Conservation (phyloP, 2,797 vertebrate genomes). For the Toxotes lorentzi region DNA sequence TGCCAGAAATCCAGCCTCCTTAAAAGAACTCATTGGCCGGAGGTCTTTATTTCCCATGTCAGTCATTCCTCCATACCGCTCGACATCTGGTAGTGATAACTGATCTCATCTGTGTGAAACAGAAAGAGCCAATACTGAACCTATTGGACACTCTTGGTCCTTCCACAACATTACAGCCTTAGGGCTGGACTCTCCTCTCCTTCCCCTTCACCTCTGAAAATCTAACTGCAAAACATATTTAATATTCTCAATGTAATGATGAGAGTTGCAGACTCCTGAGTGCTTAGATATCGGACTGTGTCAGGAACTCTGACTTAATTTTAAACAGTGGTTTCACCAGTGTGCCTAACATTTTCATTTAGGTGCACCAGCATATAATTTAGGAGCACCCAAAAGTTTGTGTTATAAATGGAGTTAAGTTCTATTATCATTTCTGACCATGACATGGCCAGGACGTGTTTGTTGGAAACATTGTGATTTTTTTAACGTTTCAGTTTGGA, state of each 20-base stretch:
- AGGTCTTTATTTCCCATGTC: conserved; percentile 36
- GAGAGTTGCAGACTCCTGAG: conserved; percentile 26
- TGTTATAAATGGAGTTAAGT: too few species aligned
- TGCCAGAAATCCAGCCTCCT: conserved; percentile 6
- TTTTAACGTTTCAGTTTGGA: neutral
- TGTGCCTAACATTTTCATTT: neutral
- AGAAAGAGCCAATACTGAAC: conserved; percentile 7
- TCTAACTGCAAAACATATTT: conserved; percentile 48
- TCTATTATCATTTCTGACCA: too few species aligned
- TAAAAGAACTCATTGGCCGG: conserved; percentile 16
- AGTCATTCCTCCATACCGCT: conserved; percentile 8
- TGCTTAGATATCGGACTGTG: conserved; percentile 14
- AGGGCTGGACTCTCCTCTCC: conserved; percentile 6
- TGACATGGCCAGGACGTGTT: neutral
- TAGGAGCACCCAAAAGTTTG: neutral
- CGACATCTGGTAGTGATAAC: conserved; percentile 26
- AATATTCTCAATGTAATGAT: conserved; percentile 39
- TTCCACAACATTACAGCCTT: conserved; percentile 10
- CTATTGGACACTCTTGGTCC: neutral
- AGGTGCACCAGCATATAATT: neutral
- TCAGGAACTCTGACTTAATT: neutral
- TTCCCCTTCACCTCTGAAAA: conserved; percentile 31
- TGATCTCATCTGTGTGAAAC: conserved; percentile 28
- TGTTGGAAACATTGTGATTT: neutral
- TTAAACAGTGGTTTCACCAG: neutral